Evolutionary conservation across 1,140 invertebrate species (phyloP).

Genomic region (Drosophila parabipectinata): DNA sequence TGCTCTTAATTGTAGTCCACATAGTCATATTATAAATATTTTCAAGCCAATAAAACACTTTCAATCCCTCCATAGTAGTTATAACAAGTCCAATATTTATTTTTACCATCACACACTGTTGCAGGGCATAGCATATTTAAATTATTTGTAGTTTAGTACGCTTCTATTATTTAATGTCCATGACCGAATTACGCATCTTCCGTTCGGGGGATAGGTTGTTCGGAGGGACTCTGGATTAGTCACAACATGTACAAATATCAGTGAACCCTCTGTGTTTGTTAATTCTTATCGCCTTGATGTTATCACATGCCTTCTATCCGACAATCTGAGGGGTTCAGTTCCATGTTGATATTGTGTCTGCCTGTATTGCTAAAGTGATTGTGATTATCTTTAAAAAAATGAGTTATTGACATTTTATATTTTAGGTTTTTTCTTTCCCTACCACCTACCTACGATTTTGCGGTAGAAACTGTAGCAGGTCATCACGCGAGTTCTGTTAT

Average conservation of each 20-base stretch:
- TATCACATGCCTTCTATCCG: constrained; percentile 4
- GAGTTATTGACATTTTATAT: background rate
- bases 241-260: constrained; percentile 15
- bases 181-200: constrained; percentile 56
- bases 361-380: background rate
- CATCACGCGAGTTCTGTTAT: constrained; percentile 31
- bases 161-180: constrained; percentile 39
- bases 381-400: too few species aligned
- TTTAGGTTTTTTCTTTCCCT: background rate
- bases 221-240: constrained; percentile 19
- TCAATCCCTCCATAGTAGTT: too few species aligned
- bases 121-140: constrained; percentile 1
- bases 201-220: constrained; percentile 1
- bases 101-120: constrained; percentile 13
- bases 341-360: background rate
- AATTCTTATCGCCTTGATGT: constrained; percentile 18
- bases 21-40: background rate
- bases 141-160: constrained; percentile 1
- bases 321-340: background rate
- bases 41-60: too few species aligned
- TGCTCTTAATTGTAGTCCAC: background rate
- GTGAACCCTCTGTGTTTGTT: constrained; percentile 3
- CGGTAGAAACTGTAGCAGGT: background rate
- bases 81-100: background rate
- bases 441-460: background rate